Conservation (phyloP, 2,797 vertebrate species). For the Sebastes flavidus region DNA sequence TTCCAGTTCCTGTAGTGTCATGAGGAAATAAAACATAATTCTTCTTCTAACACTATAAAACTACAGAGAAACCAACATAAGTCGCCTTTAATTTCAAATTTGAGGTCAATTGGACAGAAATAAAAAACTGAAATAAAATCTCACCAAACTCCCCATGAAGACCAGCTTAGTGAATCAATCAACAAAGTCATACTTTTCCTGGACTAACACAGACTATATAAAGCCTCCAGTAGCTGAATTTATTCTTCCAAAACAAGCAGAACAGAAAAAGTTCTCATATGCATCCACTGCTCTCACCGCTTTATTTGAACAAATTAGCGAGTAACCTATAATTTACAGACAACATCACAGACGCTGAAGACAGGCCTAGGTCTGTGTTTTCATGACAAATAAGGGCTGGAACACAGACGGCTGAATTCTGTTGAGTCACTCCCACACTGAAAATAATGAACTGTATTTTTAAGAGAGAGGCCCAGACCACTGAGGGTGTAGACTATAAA, state of each 20-base stretch:
- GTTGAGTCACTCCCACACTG: slow-evolving; percentile 69
- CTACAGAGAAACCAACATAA: neutral
- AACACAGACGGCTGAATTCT: slow-evolving; percentile 43
- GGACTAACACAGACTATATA: slow-evolving; percentile 30
- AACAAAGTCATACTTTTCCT: slow-evolving; percentile 47
- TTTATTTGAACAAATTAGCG: slow-evolving; percentile 68
- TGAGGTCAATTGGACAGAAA: slow-evolving; percentile 12
- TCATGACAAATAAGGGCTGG: slow-evolving; percentile 59
- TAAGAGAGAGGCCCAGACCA: slow-evolving; percentile 57
- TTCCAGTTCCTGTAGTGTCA: neutral
- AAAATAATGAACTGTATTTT: slow-evolving; percentile 71
- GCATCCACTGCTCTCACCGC: slow-evolving; percentile 23
- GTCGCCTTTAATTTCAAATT: slow-evolving; percentile 2
- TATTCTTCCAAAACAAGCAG: slow-evolving; percentile 61
- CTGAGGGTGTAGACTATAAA: slow-evolving; percentile 68
- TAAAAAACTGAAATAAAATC: slow-evolving; percentile 7
- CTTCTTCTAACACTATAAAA: neutral
- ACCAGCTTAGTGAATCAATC: slow-evolving; percentile 43
- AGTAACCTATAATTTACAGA: slow-evolving; percentile 60
- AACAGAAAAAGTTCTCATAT: slow-evolving; percentile 44
- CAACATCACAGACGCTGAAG: slow-evolving; percentile 47
- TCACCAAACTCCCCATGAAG: slow-evolving; percentile 17
- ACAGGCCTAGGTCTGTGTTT: slow-evolving; percentile 45
- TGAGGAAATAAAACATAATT: neutral
- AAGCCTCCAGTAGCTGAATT: slow-evolving; percentile 50